Conservation (phyloP, 2,113 vertebrate genomes). For the Etheostoma cragini region DNA sequence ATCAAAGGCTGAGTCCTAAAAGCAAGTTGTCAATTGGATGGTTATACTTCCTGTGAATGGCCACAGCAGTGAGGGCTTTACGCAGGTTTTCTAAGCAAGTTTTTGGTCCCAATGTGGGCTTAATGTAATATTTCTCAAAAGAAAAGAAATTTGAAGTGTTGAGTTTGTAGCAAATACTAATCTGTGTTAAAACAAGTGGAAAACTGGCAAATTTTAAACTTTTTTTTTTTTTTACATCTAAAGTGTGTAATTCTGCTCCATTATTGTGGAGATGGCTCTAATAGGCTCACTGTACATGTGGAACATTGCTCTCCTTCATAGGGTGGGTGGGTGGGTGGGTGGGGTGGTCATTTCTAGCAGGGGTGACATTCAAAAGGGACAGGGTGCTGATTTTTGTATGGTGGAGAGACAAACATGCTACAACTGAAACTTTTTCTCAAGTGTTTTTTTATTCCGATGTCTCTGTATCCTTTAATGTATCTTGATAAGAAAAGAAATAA, state of each 20-base stretch:
- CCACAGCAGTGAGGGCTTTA: conserved; percentile 7
- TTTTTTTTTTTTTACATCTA: conserved; percentile 63
- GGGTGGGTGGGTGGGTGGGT: conserved; percentile 31
- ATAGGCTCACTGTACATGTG: conserved; percentile 70
- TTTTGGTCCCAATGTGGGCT: conserved; percentile 72
- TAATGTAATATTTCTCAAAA: conserved; percentile 75
- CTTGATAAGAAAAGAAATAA: conserved; percentile 86
- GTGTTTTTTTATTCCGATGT: conserved; percentile 83
- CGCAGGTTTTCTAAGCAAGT: conserved; percentile 63
- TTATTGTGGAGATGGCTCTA: conserved; percentile 64
- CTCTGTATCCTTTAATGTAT: conserved; percentile 85
- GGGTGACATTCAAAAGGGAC: conserved; percentile 58
- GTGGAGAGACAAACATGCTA: conserved; percentile 74
- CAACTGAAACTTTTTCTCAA: conserved; percentile 78
- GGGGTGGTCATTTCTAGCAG: conserved; percentile 40
- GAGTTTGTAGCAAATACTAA: conserved; percentile 79
- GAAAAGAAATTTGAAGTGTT: conserved; percentile 64
- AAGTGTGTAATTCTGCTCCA: conserved; percentile 70
- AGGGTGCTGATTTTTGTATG: conserved; percentile 77
- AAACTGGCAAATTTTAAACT: conserved; percentile 65
- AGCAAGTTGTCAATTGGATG: conserved; percentile 62
- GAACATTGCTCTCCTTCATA: conserved; percentile 63
- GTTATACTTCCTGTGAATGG: conserved; percentile 50
- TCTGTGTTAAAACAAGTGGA: conserved; percentile 65
- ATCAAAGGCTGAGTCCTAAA: conserved; percentile 49